A percentile compares a stretch with the other conserved stretches of the same genome.
phyloP scores from a whole-genome alignment of 2,888 invertebrate species.

The Tiphia femorata region DNA sequence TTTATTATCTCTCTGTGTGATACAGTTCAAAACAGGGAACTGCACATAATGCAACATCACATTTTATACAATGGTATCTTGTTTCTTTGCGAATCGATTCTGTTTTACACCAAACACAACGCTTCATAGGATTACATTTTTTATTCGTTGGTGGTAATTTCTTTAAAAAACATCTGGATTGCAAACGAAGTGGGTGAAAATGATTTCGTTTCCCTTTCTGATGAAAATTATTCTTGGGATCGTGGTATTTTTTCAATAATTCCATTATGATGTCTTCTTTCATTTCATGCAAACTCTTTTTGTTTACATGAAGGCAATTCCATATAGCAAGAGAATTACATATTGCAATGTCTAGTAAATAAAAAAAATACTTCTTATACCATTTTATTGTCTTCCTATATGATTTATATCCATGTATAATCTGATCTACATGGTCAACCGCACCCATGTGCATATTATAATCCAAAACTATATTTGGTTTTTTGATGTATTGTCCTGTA shows the following conservation, averaged over 20 bases:
- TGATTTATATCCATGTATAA: conserved; percentile 3
- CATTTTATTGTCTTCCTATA: conserved; percentile 12
- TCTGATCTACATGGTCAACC: conserved; percentile 13
- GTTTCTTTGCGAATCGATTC: conserved; percentile 7
- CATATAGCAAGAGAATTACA: conserved; percentile 11
- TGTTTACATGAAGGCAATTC: conserved; percentile 8
- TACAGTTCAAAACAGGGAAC: conserved; percentile 14
- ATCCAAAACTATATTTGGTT: conserved; percentile 16
- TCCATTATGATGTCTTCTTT: background rate
- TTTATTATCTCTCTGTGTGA: conserved; percentile 9
- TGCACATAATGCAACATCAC: conserved; percentile 11
- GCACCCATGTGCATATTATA: conserved; percentile 23
- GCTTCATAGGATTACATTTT: conserved; percentile 12
- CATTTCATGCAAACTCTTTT: background rate
- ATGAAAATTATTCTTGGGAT: conserved; percentile 1
- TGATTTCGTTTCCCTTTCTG: conserved; percentile 5
- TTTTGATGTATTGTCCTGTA: conserved; percentile 6
- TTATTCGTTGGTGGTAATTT: conserved; percentile 14
- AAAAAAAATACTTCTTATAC: conserved; percentile 13
- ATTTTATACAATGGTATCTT: too few relatives aligned
- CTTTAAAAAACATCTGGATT: conserved; percentile 10
- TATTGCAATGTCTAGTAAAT: conserved; percentile 12
- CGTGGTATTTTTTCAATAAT: conserved; percentile 5
- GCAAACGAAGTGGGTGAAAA: conserved; percentile 5
- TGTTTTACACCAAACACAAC: conserved; percentile 13